Evolutionary conservation across 2,113 vertebrate species (phyloP).

Genomic region (Prochilodus magdalenae): DNA sequence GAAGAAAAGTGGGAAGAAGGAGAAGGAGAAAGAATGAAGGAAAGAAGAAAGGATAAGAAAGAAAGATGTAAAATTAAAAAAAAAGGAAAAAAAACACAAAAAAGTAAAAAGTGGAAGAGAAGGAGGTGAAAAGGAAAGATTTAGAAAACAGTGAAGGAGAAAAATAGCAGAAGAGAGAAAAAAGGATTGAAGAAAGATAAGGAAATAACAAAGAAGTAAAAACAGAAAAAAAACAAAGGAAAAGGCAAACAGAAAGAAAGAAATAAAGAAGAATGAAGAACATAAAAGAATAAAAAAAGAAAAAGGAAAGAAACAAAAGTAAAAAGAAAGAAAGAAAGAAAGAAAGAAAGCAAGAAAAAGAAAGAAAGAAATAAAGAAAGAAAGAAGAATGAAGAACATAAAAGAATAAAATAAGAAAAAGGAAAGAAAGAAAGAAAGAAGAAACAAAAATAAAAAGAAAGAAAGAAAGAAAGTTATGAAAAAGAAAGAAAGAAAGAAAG

Average conservation of each 20-base stretch:
- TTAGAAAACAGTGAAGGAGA: slow-evolving; percentile 22
- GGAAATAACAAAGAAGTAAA: not conserved
- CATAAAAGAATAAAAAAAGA: not conserved
- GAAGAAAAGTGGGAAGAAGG: not conserved
- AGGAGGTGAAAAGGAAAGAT: not conserved
- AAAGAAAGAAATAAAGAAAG: not conserved
- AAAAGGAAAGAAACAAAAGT: not conserved
- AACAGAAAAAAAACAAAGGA: slow-evolving; percentile 18
- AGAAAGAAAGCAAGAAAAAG: not conserved
- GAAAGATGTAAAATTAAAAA: slow-evolving; percentile 16
- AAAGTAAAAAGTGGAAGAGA: too few relatives aligned
- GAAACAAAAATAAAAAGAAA: too few relatives aligned
- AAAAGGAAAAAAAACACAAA: not conserved
- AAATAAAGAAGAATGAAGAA: not conserved
- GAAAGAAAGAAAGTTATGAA: too few relatives aligned
- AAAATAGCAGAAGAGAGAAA: not conserved
- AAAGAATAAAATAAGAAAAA: too few relatives aligned
- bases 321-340: not conserved
- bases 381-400: too few relatives aligned
- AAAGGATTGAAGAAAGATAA: not conserved
- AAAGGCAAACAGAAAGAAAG: not conserved
- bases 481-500: too few relatives aligned
- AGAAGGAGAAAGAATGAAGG: not conserved
- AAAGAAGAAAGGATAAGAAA: not conserved
- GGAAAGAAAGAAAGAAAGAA: too few relatives aligned